phyloP scores from a whole-genome alignment of 2,797 vertebrate species.

The Chaunax sp. region DNA sequence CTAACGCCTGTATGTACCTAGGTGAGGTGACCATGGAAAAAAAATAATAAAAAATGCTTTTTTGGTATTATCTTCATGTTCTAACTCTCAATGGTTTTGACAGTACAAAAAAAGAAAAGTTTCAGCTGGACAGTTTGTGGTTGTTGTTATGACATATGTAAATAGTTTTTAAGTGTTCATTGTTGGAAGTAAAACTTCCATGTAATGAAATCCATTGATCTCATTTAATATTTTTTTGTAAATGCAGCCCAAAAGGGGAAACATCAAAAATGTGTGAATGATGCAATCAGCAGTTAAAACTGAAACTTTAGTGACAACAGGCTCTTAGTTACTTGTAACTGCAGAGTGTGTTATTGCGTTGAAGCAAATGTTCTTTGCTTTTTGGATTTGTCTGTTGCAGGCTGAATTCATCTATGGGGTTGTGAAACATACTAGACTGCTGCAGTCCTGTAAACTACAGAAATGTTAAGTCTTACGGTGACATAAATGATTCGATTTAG shows the following conservation, averaged over 20 bases:
- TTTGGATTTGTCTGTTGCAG: constrained; percentile 26
- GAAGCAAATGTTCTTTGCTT: constrained; percentile 14
- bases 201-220: not conserved
- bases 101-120: not conserved
- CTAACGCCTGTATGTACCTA: constrained; percentile 90
- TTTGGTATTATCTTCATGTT: not conserved
- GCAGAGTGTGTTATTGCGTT: not conserved
- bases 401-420: constrained; percentile 15
- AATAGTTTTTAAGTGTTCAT: not conserved
- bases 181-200: constrained; percentile 1
- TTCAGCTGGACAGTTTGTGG: not conserved
- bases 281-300: not conserved
- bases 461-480: constrained; percentile 14
- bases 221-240: not conserved
- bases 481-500: constrained; percentile 26
- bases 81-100: not conserved
- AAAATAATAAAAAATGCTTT: not conserved
- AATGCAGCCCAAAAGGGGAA: constrained; percentile 4
- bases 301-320: constrained; percentile 15
- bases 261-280: not conserved
- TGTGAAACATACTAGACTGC: constrained; percentile 22
- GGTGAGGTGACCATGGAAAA: constrained; percentile 30
- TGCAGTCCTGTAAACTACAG: constrained; percentile 21
- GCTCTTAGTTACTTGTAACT: constrained; percentile 14
- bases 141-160: not conserved